These are phyloP conservation scores for Semnornis frantzii DNA, from an alignment of 2,113 vertebrate genomes.

Conservation along the genomic window DNA sequence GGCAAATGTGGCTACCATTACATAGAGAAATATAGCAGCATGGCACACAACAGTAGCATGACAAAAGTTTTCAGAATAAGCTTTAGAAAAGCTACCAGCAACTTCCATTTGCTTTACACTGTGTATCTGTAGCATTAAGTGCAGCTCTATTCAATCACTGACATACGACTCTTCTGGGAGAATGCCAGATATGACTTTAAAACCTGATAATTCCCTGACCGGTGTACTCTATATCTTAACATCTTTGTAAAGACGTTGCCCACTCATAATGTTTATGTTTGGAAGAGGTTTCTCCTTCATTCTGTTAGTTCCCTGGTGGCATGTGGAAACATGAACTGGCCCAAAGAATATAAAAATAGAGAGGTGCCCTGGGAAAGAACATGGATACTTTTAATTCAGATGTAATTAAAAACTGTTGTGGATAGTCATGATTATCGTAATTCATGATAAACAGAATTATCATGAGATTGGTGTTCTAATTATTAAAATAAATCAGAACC, in stretches of 20 bases:
- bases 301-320: neutral
- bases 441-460: conserved; percentile 20
- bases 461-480: neutral
- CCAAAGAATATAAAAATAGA: neutral
- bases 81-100: neutral
- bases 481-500: neutral
- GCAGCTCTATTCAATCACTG: neutral
- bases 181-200: neutral
- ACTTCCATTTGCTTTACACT: neutral
- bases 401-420: neutral
- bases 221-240: neutral
- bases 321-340: neutral
- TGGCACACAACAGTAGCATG: neutral
- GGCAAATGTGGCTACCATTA: neutral
- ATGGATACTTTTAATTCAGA: neutral
- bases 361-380: neutral
- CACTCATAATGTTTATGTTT: neutral
- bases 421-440: neutral
- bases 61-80: neutral
- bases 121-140: neutral
- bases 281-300: neutral
- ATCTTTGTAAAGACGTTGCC: neutral
- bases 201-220: neutral
- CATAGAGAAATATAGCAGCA: neutral
- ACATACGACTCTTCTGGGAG: neutral